Percentiles rank a stretch among this genome's conserved stretches.
These are phyloP conservation scores for Paraescarpia echinospica DNA, from an alignment of 1,140 invertebrate species.

Conservation along the genomic window DNA sequence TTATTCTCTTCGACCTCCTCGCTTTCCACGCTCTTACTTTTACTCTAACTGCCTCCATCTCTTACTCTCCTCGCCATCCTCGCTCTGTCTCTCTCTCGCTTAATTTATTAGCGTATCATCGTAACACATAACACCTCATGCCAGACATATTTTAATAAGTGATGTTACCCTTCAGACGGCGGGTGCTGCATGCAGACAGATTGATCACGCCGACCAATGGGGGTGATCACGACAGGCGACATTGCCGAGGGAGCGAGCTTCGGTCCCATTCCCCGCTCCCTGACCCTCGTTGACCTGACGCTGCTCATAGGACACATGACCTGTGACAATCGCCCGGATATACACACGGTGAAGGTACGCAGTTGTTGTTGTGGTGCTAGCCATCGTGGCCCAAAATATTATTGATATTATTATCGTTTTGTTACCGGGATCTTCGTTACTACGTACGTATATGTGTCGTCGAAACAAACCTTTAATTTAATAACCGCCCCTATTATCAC, in stretches of 20 bases:
- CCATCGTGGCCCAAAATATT: background rate
- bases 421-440: no score
- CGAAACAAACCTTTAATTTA: no score
- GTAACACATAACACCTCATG: no score
- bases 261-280: slow-evolving; percentile 49
- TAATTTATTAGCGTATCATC: no score
- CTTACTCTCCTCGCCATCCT: no score
- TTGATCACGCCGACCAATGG: slow-evolving; percentile 21
- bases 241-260: slow-evolving; percentile 52
- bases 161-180: background rate
- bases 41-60: no score
- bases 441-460: no score
- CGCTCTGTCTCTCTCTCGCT: no score
- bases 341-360: slow-evolving; percentile 43
- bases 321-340: slow-evolving; percentile 41
- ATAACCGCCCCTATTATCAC: no score
- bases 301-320: slow-evolving; percentile 51
- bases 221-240: slow-evolving; percentile 42
- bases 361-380: background rate
- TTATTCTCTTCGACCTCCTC: background rate
- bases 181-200: background rate
- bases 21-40: no score
- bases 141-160: no score
- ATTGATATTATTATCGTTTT: background rate
- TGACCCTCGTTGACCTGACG: slow-evolving; percentile 45